Conservation (phyloP, 2,113 vertebrate species). For the Ctenodactylus gundi region DNA sequence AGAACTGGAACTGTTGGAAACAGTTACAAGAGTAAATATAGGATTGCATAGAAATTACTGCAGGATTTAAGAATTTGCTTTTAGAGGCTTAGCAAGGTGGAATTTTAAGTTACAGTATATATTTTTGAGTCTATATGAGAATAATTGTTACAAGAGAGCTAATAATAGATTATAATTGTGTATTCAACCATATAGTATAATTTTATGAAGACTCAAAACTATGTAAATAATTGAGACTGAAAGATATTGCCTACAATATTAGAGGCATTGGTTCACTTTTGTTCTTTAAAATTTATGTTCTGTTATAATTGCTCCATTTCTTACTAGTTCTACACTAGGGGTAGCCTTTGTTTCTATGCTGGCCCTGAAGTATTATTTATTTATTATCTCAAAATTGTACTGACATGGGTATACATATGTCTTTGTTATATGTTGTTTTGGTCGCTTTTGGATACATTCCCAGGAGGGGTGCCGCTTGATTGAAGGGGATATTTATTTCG, state of each 20-base stretch:
- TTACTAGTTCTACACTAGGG: neutral
- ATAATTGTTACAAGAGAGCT: neutral
- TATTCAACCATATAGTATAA: neutral
- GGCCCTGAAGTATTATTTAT: neutral
- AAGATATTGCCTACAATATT: neutral
- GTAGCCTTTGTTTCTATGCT: neutral
- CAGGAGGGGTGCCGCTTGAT: too few relatives aligned
- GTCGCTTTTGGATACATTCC: too few relatives aligned
- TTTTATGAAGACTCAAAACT: neutral
- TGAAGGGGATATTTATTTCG: too few relatives aligned
- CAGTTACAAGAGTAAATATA: neutral
- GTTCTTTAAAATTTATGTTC: neutral
- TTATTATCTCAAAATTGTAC: slow-evolving; percentile 21
- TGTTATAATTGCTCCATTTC: neutral
- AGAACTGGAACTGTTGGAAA: neutral
- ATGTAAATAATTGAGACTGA: neutral
- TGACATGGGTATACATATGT: too few relatives aligned
- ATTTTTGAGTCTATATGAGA: neutral
- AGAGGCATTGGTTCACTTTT: neutral
- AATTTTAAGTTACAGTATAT: neutral
- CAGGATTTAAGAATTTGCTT: neutral
- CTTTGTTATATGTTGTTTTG: too few relatives aligned
- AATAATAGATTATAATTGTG: neutral
- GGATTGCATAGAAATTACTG: neutral
- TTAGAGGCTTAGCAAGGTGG: neutral